Percentiles rank a stretch among this genome's conserved stretches.
Conservation (phyloP, 2,113 vertebrate species). For the Salvelinus sp. region DNA sequence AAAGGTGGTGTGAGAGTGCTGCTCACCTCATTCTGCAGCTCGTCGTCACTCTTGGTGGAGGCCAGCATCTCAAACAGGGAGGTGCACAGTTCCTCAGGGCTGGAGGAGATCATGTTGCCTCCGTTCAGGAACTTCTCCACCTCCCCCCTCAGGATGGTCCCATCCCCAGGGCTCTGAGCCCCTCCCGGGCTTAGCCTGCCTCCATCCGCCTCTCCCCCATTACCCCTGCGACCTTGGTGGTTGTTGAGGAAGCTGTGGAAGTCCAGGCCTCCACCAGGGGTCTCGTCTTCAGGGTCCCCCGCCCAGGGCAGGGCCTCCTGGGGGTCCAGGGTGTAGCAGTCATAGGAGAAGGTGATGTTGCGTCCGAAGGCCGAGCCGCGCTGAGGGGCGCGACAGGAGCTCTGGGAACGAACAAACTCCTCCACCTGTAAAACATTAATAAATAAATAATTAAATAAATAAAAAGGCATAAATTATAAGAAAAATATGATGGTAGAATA, state of each 20-base stretch:
- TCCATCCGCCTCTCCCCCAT: slow-evolving; percentile 58
- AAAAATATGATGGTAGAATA: too few species aligned
- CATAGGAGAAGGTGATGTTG: slow-evolving; percentile 90
- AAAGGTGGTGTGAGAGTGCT: background rate
- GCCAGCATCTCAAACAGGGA: slow-evolving; percentile 95
- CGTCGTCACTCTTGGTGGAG: slow-evolving; percentile 87
- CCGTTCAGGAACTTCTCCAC: slow-evolving; percentile 87
- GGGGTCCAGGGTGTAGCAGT: slow-evolving; percentile 86
- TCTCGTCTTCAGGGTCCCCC: slow-evolving; percentile 51
- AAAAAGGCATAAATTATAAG: too few species aligned
- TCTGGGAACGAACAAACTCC: slow-evolving; percentile 76
- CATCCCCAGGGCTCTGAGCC: slow-evolving; percentile 52
- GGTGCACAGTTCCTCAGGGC: slow-evolving; percentile 88
- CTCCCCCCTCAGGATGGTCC: slow-evolving; percentile 81
- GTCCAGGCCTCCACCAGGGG: slow-evolving; percentile 73
- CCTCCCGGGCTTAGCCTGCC: slow-evolving; percentile 67
- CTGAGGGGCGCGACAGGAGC: slow-evolving; percentile 56
- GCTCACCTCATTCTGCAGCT: slow-evolving; percentile 95
- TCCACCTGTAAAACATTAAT: slow-evolving; percentile 57
- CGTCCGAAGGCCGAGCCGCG: slow-evolving; percentile 77
- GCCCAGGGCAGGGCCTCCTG: slow-evolving; percentile 77
- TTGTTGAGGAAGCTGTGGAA: slow-evolving; percentile 84
- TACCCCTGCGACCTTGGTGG: slow-evolving; percentile 62
- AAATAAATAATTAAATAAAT: too few species aligned
- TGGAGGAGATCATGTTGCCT: slow-evolving; percentile 82